These are phyloP conservation scores for Benitochromis conjunctus DNA, from an alignment of 2,113 vertebrate species.

Conservation along the genomic window DNA sequence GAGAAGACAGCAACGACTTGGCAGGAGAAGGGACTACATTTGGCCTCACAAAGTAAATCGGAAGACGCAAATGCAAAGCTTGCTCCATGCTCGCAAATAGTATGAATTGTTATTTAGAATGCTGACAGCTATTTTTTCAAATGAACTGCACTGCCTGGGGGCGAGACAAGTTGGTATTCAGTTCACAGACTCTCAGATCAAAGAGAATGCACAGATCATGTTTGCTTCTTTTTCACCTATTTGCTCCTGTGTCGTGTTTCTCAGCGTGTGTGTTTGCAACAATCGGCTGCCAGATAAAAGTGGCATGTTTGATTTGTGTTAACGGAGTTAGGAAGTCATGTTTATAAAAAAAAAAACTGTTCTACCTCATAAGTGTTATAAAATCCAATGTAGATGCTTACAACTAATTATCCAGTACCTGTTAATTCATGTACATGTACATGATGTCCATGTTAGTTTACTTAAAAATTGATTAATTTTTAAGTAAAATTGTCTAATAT, in stretches of 20 bases:
- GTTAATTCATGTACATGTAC: neutral
- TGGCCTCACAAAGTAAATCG: constrained; percentile 28
- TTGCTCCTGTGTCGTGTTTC: neutral
- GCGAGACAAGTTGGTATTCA: neutral
- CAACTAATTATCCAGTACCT: neutral
- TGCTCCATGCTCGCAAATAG: constrained; percentile 1
- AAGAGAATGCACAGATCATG: neutral
- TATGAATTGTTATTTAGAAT: constrained; percentile 7
- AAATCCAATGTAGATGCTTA: neutral
- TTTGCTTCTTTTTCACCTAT: neutral
- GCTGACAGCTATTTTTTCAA: constrained; percentile 9
- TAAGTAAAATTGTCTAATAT: neutral
- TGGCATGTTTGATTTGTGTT: neutral
- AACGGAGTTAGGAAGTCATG: neutral
- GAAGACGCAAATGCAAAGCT: constrained; percentile 8
- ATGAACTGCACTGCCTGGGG: neutral
- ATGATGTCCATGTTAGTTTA: neutral
- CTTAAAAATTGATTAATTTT: accelerated
- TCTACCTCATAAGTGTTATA: neutral
- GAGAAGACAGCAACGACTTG: constrained; percentile 12
- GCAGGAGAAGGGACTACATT: constrained; percentile 3
- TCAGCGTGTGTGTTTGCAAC: neutral
- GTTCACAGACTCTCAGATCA: constrained; percentile 4
- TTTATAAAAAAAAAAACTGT: neutral
- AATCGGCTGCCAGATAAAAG: neutral